Conservation (phyloP, 1,140 invertebrate genomes). For the Neodiprion virginianus region DNA sequence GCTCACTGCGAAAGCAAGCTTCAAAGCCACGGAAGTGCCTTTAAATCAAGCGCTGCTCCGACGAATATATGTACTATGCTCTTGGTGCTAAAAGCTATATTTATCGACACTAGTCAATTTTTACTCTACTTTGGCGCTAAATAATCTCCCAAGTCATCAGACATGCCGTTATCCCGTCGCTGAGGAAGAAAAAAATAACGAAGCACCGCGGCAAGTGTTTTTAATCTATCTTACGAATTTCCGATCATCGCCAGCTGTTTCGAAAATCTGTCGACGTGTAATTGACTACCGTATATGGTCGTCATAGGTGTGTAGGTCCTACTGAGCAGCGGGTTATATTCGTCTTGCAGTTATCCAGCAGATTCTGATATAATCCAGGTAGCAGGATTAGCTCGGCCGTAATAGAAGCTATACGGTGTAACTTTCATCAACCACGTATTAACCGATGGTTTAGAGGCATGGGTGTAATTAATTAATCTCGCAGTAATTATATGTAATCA, state of each 20-base stretch:
- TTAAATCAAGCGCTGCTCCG: not conserved
- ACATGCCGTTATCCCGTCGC: not conserved
- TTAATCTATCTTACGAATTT: too few species aligned
- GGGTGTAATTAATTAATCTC: slow-evolving; percentile 7
- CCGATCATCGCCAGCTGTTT: too few species aligned
- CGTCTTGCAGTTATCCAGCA: not conserved
- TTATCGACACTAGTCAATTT: slow-evolving; percentile 6
- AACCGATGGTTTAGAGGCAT: slow-evolving; percentile 5
- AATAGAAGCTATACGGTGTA: not conserved
- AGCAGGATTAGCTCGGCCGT: not conserved
- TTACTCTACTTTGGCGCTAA: not conserved
- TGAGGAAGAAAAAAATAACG: too few species aligned
- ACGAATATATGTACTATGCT: not conserved
- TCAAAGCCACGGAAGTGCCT: slow-evolving; percentile 6
- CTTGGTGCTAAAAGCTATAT: not conserved
- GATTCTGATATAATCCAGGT: slow-evolving; percentile 5
- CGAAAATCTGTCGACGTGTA: slow-evolving; percentile 35
- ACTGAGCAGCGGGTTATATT: not conserved
- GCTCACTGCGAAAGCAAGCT: not conserved
- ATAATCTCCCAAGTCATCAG: not conserved
- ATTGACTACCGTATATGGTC: too few species aligned
- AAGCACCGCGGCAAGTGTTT: too few species aligned
- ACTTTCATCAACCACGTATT: slow-evolving; percentile 7
- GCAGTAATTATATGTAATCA: slow-evolving; percentile 3
- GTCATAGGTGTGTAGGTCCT: too few species aligned